These are phyloP conservation scores for Pseudeuparius sepicola DNA, from an alignment of 2,888 invertebrate genomes.

Conservation along the genomic window DNA sequence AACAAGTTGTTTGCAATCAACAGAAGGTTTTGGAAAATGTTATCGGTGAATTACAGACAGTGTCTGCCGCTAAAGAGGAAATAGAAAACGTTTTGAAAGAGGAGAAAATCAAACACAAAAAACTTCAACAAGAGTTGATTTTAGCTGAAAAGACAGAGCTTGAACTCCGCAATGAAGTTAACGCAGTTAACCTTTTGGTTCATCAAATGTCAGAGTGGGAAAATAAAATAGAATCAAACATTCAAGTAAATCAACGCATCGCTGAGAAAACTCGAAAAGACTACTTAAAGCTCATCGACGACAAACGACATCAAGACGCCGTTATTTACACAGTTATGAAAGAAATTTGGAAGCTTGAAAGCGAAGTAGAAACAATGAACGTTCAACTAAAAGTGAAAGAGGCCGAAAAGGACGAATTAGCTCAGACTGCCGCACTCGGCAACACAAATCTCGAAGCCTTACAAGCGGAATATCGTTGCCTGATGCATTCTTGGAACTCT, in stretches of 20 bases:
- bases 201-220: conserved; percentile 53
- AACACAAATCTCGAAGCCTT: conserved; percentile 63
- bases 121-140: conserved; percentile 13
- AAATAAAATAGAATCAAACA: conserved; percentile 50
- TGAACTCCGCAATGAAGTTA: conserved; percentile 47
- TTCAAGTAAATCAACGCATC: conserved; percentile 53
- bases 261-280: conserved; percentile 53
- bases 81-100: conserved; percentile 43
- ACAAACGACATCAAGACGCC: conserved; percentile 46
- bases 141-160: conserved; percentile 17
- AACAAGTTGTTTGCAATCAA: conserved; percentile 49
- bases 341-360: conserved; percentile 61
- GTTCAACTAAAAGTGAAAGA: conserved; percentile 58
- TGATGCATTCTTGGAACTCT: conserved; percentile 65
- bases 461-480: conserved; percentile 56
- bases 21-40: conserved; percentile 47
- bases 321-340: conserved; percentile 53
- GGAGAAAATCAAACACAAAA: conserved; percentile 41
- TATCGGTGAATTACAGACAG: conserved; percentile 43
- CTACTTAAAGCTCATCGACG: conserved; percentile 44
- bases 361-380: conserved; percentile 51
- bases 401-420: conserved; percentile 48
- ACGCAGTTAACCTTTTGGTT: conserved; percentile 46
- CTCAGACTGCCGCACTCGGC: conserved; percentile 54
- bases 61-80: conserved; percentile 43